Conservation (phyloP, 2,888 invertebrate genomes). For the Erebia ligea region DNA sequence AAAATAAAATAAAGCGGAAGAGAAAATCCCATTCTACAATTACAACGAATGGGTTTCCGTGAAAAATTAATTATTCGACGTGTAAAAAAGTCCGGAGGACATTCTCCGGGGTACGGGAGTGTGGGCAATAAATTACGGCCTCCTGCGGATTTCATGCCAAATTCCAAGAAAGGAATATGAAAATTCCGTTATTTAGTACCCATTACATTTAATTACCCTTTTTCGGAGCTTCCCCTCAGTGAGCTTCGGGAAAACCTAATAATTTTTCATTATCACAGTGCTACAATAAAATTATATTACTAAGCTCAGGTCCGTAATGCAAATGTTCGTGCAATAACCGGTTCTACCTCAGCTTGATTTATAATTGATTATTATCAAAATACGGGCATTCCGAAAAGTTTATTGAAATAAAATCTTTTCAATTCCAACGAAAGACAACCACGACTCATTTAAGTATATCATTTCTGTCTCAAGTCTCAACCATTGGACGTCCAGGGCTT, state of each 20-base stretch:
- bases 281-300: neutral
- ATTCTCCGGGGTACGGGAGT: conserved; percentile 12
- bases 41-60: neutral
- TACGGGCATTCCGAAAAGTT: too few species aligned
- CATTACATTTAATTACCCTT: conserved; percentile 23
- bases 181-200: conserved; percentile 22
- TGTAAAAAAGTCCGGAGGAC: conserved; percentile 16
- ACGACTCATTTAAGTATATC: too few species aligned
- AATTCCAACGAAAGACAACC: too few species aligned
- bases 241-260: neutral
- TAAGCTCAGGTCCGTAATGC: neutral
- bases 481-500: too few species aligned
- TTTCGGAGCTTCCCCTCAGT: neutral
- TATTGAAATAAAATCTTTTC: too few species aligned
- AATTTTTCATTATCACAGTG: conserved; percentile 13
- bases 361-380: neutral
- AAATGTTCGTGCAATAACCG: neutral
- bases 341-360: neutral
- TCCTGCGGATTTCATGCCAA: conserved; percentile 17
- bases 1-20: neutral
- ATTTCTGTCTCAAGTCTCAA: too few species aligned
- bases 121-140: conserved; percentile 16
- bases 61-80: conserved; percentile 13
- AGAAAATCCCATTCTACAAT: conserved; percentile 1
- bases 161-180: conserved; percentile 20